Conservation (phyloP, 1,140 invertebrate species). For the Drosophila suzukii region DNA sequence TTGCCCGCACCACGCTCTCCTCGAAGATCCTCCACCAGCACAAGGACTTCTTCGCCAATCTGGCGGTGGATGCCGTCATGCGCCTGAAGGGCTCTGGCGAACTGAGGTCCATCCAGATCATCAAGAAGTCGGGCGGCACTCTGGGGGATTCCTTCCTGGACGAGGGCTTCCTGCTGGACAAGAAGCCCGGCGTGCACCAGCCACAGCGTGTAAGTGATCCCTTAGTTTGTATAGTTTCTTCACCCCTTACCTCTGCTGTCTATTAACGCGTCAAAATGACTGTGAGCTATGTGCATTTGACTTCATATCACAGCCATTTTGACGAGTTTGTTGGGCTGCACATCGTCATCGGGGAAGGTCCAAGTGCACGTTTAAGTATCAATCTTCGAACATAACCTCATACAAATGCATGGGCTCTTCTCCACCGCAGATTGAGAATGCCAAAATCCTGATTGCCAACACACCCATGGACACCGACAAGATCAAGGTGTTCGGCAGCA, state of each 20-base stretch:
- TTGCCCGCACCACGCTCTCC: slow-evolving; percentile 98
- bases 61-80: slow-evolving; percentile 97
- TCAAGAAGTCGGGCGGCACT: slow-evolving; percentile 97
- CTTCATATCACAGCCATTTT: slow-evolving; percentile 84
- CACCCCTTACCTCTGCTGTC: slow-evolving; percentile 20
- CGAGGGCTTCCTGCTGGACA: slow-evolving; percentile 99
- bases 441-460: slow-evolving; percentile 99
- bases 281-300: slow-evolving; percentile 76
- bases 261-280: slow-evolving; percentile 75
- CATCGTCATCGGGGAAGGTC: slow-evolving; percentile 5
- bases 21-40: slow-evolving; percentile 99
- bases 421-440: slow-evolving; percentile 91
- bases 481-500: slow-evolving; percentile 99
- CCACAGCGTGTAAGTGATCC: slow-evolving; percentile 87
- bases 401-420: background rate
- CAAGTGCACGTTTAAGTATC: background rate
- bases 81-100: slow-evolving; percentile 98
- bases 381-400: background rate
- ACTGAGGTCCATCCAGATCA: slow-evolving; percentile 98
- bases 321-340: slow-evolving; percentile 81
- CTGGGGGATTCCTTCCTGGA: slow-evolving; percentile 98
- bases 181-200: slow-evolving; percentile 96
- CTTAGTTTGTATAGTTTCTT: background rate
- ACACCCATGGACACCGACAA: slow-evolving; percentile 99
- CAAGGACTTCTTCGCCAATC: slow-evolving; percentile 97